Percentiles rank a stretch among this genome's conserved stretches.
Evolutionary conservation across 2,113 vertebrate species (phyloP).

Genomic region (Sialia sialis): DNA sequence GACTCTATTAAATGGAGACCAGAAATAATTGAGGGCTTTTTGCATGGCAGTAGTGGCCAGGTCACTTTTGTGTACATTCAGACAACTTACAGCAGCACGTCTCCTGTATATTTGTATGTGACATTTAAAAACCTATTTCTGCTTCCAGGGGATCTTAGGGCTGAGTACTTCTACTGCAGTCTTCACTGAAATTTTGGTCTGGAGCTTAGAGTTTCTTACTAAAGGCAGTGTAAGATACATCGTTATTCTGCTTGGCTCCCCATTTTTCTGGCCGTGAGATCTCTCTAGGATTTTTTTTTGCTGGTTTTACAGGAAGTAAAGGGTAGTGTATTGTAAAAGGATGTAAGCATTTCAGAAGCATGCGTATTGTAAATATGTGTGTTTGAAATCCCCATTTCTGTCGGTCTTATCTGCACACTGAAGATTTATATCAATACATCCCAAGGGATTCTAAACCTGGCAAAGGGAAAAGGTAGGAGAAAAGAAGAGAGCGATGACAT

Average conservation of each 20-base stretch:
- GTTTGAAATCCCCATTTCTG: not conserved
- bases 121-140: not conserved
- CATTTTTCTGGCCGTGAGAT: fast-evolving
- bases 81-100: not conserved
- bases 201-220: not conserved
- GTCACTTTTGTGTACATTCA: not conserved
- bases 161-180: not conserved
- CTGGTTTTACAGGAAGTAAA: not conserved
- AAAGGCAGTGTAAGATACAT: not conserved
- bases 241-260: not conserved
- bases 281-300: not conserved
- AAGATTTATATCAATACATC: not conserved
- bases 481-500: slow-evolving; percentile 18
- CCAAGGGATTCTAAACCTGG: not conserved
- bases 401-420: not conserved
- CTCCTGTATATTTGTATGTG: not conserved
- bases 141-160: not conserved
- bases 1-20: not conserved
- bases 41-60: not conserved
- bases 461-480: not conserved
- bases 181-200: not conserved
- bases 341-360: not conserved
- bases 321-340: not conserved
- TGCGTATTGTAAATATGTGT: not conserved
- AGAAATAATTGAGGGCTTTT: not conserved